Evolutionary conservation across 1,140 invertebrate species (phyloP).

Genomic region (Littorina saxatilis): DNA sequence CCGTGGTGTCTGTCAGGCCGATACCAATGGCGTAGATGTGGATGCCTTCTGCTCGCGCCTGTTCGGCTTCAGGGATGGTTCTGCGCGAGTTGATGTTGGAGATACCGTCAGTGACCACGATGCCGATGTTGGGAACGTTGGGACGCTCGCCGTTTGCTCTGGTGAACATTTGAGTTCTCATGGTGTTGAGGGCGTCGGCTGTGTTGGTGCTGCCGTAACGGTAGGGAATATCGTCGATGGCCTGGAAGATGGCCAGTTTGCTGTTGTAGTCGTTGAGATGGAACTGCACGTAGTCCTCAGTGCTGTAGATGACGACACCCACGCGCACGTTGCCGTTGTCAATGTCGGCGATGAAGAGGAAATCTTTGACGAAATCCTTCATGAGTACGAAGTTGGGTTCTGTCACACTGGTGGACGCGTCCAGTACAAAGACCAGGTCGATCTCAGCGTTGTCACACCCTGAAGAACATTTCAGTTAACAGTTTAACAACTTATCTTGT

Average conservation of each 20-base stretch:
- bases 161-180: conserved; percentile 43
- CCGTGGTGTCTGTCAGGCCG: too few relatives aligned
- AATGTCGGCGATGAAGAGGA: conserved; percentile 53
- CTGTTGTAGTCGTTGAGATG: conserved; percentile 50
- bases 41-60: too few relatives aligned
- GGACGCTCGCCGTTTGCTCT: too few relatives aligned
- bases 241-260: conserved; percentile 44
- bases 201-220: conserved; percentile 61
- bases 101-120: too few relatives aligned
- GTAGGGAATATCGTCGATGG: conserved; percentile 57
- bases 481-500: too few relatives aligned
- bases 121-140: too few relatives aligned
- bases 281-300: conserved; percentile 48
- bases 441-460: conserved; percentile 43
- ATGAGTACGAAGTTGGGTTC: conserved; percentile 56
- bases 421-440: conserved; percentile 67
- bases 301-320: conserved; percentile 59
- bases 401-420: conserved; percentile 61
- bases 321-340: conserved; percentile 52
- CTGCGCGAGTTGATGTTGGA: too few relatives aligned
- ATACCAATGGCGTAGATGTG: too few relatives aligned
- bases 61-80: too few relatives aligned
- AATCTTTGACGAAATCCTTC: conserved; percentile 56
- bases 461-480: conserved; percentile 32
- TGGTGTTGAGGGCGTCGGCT: conserved; percentile 47